Evolutionary conservation across 1,140 invertebrate genomes (phyloP).

Genomic region (Panonychus citri): DNA sequence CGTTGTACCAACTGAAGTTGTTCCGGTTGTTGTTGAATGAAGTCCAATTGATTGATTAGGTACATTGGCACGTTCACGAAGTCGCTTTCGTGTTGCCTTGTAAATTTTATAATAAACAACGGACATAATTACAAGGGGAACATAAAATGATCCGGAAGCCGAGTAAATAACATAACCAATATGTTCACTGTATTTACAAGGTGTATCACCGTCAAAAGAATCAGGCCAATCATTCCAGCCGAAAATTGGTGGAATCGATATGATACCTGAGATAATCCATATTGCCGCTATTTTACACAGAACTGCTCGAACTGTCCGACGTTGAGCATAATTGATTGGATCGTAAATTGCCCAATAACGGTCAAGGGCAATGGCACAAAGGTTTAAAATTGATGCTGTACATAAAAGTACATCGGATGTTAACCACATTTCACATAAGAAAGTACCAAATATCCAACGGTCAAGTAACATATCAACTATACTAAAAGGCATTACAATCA

Average conservation of each 20-base stretch:
- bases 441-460: conserved; percentile 67
- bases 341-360: conserved; percentile 84
- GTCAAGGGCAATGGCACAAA: conserved; percentile 87
- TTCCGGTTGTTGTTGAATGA: too few relatives aligned
- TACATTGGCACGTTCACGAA: conserved; percentile 28
- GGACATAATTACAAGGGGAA: conserved; percentile 83
- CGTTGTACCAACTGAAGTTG: too few relatives aligned
- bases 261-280: conserved; percentile 62
- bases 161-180: conserved; percentile 57
- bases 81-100: conserved; percentile 59
- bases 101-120: conserved; percentile 85
- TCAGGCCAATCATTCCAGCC: conserved; percentile 96
- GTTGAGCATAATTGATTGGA: conserved; percentile 89
- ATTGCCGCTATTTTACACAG: conserved; percentile 68
- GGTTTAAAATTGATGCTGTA: conserved; percentile 84
- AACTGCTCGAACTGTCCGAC: conserved; percentile 72
- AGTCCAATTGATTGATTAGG: conserved; percentile 20
- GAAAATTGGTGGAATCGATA: conserved; percentile 80
- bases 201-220: conserved; percentile 40
- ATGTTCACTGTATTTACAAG: conserved; percentile 49
- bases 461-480: conserved; percentile 72
- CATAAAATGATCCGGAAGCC: conserved; percentile 78
- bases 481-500: conserved; percentile 86
- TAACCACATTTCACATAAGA: conserved; percentile 83
- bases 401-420: conserved; percentile 89